These are phyloP conservation scores for Eriosoma lanigerum DNA, from an alignment of 1,140 invertebrate species.

Conservation along the genomic window DNA sequence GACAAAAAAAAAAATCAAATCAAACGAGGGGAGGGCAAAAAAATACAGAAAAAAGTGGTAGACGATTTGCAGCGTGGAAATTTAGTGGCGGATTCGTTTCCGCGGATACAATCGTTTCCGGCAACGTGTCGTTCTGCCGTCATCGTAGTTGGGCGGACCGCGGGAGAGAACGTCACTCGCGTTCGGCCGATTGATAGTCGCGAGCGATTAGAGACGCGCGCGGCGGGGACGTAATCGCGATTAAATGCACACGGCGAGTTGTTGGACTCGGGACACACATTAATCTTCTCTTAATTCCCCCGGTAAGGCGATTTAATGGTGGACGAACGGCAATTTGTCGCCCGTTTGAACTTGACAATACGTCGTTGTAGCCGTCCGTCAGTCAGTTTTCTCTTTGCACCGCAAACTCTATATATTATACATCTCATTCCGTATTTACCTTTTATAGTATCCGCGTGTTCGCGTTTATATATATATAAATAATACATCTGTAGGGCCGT, in stretches of 20 bases:
- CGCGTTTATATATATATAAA: too few species aligned
- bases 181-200: conserved; percentile 30
- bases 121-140: not conserved
- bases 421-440: too few species aligned
- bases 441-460: too few species aligned
- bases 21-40: too few species aligned
- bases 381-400: not conserved
- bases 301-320: not conserved
- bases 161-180: not conserved
- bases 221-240: conserved; percentile 31
- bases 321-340: conserved; percentile 36
- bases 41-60: not conserved
- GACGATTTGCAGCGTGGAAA: not conserved
- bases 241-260: conserved; percentile 35
- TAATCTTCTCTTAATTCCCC: conserved; percentile 46
- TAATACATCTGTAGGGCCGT: too few species aligned
- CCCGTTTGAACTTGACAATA: conserved; percentile 30
- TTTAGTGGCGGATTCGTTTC: not conserved
- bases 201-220: conserved; percentile 18
- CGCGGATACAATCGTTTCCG: conserved; percentile 10
- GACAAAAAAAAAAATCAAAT: conserved; percentile 7
- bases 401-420: too few species aligned
- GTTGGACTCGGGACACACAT: not conserved
- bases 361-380: too few species aligned
- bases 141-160: too few species aligned